Percentiles rank a stretch among this genome's conserved stretches.
These are phyloP conservation scores for Thunnus thynnus DNA, from an alignment of 2,113 vertebrate species.

Conservation along the genomic window DNA sequence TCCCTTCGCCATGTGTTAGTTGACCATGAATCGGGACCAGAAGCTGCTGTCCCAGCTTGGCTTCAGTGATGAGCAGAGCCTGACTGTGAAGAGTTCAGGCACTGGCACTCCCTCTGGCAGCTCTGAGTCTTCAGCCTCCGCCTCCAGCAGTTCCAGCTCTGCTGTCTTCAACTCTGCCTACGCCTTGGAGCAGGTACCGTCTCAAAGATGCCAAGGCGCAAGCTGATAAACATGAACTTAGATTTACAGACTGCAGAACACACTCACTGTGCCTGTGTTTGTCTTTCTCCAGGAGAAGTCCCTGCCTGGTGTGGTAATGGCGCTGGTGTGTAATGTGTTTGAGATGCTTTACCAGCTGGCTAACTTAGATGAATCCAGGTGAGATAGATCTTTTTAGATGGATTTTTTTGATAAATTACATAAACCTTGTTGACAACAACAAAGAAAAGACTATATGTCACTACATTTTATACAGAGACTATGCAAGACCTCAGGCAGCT, in stretches of 20 bases:
- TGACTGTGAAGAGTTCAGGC: constrained; percentile 96
- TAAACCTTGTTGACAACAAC: not conserved
- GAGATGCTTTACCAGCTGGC: constrained; percentile 99
- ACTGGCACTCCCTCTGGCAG: constrained; percentile 96
- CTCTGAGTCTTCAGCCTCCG: constrained; percentile 94
- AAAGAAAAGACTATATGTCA: not conserved
- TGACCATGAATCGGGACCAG: constrained; percentile 98
- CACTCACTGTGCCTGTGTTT: constrained; percentile 2
- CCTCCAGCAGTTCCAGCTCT: constrained; percentile 91
- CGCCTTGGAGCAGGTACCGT: constrained; percentile 91
- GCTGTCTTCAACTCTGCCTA: constrained; percentile 92
- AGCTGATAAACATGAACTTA: not conserved
- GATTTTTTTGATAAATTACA: too few relatives aligned
- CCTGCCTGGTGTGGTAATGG: constrained; percentile 98
- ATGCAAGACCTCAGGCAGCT: not conserved
- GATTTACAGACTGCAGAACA: too few relatives aligned
- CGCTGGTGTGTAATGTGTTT: constrained; percentile 97
- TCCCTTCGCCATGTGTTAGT: constrained; percentile 75
- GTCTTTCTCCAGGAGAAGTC: constrained; percentile 92
- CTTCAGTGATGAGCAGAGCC: constrained; percentile 94
- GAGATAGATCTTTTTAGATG: constrained; percentile 49
- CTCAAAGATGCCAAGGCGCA: too few relatives aligned
- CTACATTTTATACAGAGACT: not conserved
- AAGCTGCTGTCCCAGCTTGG: constrained; percentile 97
- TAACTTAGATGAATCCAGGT: constrained; percentile 97